Evolutionary conservation across 1,140 invertebrate species (phyloP).

Genomic region (Bombus confusus): DNA sequence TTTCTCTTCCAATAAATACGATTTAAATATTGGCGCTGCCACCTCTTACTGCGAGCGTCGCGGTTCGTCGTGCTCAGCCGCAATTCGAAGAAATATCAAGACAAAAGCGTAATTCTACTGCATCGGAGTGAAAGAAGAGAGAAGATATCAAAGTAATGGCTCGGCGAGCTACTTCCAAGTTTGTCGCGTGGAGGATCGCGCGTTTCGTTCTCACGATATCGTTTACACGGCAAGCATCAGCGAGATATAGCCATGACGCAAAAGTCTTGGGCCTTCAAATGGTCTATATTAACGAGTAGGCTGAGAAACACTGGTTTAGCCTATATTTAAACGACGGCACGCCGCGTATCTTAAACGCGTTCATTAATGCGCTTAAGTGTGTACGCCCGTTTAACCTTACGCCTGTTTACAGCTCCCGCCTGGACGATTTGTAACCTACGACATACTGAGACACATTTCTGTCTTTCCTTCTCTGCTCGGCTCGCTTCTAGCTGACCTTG

Average conservation of each 20-base stretch:
- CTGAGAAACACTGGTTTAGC: constrained; percentile 53
- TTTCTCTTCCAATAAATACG: too few species aligned
- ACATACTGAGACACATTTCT: constrained; percentile 38
- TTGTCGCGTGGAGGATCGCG: neutral
- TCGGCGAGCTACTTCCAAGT: neutral
- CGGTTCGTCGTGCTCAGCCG: neutral
- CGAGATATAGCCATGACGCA: neutral
- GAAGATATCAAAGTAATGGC: neutral
- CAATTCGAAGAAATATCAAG: neutral
- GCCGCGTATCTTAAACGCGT: constrained; percentile 51
- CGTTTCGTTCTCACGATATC: constrained; percentile 39
- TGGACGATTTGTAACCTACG: constrained; percentile 51
- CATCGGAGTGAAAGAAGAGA: neutral
- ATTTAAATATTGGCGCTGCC: neutral
- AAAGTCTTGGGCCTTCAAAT: constrained; percentile 18
- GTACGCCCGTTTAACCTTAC: constrained; percentile 48
- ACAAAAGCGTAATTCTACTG: neutral
- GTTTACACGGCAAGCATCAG: constrained; percentile 4
- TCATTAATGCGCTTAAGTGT: constrained; percentile 54
- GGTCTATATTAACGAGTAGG: neutral
- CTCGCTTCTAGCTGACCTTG: constrained; percentile 23
- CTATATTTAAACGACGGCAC: constrained; percentile 55
- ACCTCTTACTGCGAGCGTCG: neutral
- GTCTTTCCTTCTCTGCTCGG: neutral
- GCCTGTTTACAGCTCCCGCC: constrained; percentile 37